Base-by-base conservation (phyloP, 2,797 vertebrate species). In the Varecia variegata region DNA sequence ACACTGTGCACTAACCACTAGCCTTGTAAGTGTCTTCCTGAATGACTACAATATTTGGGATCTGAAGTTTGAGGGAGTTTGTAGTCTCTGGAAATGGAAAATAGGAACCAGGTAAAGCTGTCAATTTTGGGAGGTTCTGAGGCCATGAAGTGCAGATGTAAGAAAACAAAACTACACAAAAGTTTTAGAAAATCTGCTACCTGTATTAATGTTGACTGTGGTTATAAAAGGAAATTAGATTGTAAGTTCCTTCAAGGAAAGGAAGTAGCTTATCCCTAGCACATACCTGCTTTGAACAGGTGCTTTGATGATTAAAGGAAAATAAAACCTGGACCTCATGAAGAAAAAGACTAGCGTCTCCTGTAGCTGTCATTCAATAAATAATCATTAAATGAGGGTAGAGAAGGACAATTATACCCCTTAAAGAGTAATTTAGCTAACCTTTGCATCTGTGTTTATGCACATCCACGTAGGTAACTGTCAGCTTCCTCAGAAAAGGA, bases 131-230 rank as follows among this genome's bases (percentile, higher is more conserved):
- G 43, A 27, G 6, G 40, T 88, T 85, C 82, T 50, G 62, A 93
- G 27, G 54, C 35, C 40, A 27, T 76, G 50, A 95, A 68, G 54
- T 88, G 10, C 60, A 77, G 70, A 68, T 70, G 23, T 35, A 88
- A 96, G 84, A 82, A 88, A 87, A 93, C 15, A 71, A 35, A 92
- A 77, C 35, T 84, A 76, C 14, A 76, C 62, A 56, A 79, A 60
- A 85, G 52, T 52, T 95, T 73, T 60, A 47, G 40, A 47, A 90
- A 88, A 92, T 38, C 67, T 79, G 9, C 68, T 70, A 38, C 68
- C n/a, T 82, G 2, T 82, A 77, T 68, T 88, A 79, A 20, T 77
- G 74, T 90, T 90, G 52, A 60, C 18, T 35, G 4, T 88, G 20
- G 45, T 68, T 93, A 32, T 79, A 38, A 88, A 40, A 93, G 50